These are phyloP conservation scores for Arremon aurantiirostris DNA, from an alignment of 2,797 vertebrate species.

Conservation along the genomic window DNA sequence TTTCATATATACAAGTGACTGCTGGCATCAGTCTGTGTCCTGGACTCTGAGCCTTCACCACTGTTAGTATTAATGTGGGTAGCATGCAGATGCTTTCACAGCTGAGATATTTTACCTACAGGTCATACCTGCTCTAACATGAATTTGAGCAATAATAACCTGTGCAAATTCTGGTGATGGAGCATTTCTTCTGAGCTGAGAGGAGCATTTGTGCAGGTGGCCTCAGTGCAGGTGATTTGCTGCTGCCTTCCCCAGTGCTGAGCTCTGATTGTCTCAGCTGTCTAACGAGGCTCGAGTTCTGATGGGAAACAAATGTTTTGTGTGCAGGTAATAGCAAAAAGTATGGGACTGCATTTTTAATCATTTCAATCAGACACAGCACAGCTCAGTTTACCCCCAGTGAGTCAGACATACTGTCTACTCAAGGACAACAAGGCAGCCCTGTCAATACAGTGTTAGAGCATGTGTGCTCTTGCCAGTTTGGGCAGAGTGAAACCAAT, in stretches of 20 bases:
- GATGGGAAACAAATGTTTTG: background rate
- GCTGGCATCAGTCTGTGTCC: background rate
- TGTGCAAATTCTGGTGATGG: background rate
- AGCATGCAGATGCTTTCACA: background rate
- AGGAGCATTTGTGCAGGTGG: rapidly evolving
- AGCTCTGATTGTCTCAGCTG: background rate
- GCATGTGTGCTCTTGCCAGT: slow-evolving; percentile 8
- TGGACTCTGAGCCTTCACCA: background rate
- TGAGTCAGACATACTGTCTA: background rate
- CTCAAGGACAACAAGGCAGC: background rate
- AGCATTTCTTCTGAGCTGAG: background rate
- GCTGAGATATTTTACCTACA: background rate
- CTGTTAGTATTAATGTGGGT: background rate
- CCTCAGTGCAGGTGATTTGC: background rate
- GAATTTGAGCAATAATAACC: background rate
- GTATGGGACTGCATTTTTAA: background rate
- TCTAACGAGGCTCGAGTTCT: background rate
- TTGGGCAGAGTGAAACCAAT: background rate
- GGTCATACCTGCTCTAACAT: background rate
- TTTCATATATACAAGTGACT: background rate
- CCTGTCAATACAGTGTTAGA: background rate
- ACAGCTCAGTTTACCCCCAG: background rate
- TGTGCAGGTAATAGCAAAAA: background rate
- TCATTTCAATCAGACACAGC: background rate
- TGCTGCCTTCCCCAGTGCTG: rapidly evolving